Evolutionary conservation across 1,140 invertebrate genomes (phyloP), one percentile per base, ranked within the genome.

Genomic region (Drosophila sproati): DNA sequence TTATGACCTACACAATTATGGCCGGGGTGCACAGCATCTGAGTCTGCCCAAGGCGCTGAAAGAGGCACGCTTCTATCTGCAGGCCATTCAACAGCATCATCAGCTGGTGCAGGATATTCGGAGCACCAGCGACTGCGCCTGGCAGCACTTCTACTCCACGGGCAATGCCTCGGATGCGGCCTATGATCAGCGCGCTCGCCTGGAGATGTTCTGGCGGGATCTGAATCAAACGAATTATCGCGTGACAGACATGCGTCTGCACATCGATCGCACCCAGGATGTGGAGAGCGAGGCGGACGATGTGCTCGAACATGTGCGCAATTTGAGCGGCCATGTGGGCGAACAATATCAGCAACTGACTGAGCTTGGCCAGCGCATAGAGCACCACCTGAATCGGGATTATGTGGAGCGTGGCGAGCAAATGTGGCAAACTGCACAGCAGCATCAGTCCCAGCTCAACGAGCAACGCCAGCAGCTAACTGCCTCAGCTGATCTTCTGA

Each of bases 201-300:
- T 92, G 6, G 85, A 89, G 73, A 86, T 92, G 73, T 80, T 93
- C 45, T 90, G 79, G 80, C 69, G 90, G 1, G 85, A 92, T 50
- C 45, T 92, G 0, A 91, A 92, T 67, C 78, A 81, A 37, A 82
- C 82, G 0, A 91, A 92, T 39, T 72, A 80, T 56, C 91, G 92
- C 7, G 73, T 92, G n/a, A 68, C 87, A 3, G 92, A 93, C 63
- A 78, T 92, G 64, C 71, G 78, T 12, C 67, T 92, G 7, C 77
- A 83, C 8, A 61, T 78, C 2, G 93, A 93, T 62, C 76, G 77
- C 3, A 92, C 94, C 4, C 93, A 93, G 79, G 91, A 91, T 2
- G 92, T 93, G 39, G 92, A 93, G 10, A 93, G 92, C 59, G 79
- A 85, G 3, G 91, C 94, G 0, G 93, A 93, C 0, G 93, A 94